Evolutionary conservation across 2,113 vertebrate species (phyloP).

Genomic region (Haemorhous mexicanus): DNA sequence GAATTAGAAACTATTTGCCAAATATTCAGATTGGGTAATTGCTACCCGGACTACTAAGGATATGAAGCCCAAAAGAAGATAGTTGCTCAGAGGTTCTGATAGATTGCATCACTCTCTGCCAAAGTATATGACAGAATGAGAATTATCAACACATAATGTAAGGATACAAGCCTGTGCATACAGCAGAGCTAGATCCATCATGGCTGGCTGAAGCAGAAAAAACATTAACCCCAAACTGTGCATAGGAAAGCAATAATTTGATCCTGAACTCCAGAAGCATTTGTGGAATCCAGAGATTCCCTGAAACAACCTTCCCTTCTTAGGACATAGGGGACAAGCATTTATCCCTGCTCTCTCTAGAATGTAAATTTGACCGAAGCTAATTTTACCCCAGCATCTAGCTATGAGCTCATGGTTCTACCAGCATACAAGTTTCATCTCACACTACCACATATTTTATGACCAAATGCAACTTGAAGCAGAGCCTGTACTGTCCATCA

Average conservation of each 20-base stretch:
- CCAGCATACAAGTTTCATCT: conserved; percentile 6
- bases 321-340: neutral
- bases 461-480: neutral
- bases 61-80: conserved; percentile 43
- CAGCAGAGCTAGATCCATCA: neutral
- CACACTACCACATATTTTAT: neutral
- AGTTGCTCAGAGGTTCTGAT: conserved; percentile 36
- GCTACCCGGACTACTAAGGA: conserved; percentile 63
- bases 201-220: neutral
- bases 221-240: neutral
- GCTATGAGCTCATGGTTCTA: conserved; percentile 40
- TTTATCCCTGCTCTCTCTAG: neutral
- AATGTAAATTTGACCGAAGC: conserved; percentile 8
- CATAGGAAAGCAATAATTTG: neutral
- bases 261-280: neutral
- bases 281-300: conserved; percentile 23
- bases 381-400: conserved; percentile 3
- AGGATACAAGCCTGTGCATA: neutral
- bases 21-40: conserved; percentile 68
- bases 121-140: neutral
- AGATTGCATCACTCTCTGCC: neutral
- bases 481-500: neutral
- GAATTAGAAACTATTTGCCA: conserved; percentile 47
- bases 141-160: conserved; percentile 13
- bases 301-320: conserved; percentile 9